Evolutionary conservation across 2,113 vertebrate species (phyloP).

Genomic region (Acrocephalus kingi): DNA sequence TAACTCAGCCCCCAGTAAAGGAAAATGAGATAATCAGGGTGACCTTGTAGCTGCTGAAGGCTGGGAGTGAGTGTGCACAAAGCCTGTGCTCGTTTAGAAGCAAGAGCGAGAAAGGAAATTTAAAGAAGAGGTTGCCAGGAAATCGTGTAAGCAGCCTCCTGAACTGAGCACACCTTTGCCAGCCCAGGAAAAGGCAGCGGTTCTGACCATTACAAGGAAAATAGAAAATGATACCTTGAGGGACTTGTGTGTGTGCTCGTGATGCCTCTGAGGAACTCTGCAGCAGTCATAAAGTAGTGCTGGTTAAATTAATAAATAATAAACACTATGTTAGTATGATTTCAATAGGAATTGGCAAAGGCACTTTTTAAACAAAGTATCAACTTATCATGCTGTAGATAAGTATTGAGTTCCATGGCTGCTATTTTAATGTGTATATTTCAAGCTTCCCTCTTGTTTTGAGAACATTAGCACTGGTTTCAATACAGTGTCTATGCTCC

Average conservation of each 20-base stretch:
- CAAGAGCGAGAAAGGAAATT: not conserved
- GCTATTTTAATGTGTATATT: not conserved
- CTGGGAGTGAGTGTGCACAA: not conserved
- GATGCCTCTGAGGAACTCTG: not conserved
- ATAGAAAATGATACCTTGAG: not conserved
- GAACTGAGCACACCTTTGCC: rapidly evolving
- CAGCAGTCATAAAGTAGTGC: not conserved
- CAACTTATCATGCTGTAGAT: not conserved
- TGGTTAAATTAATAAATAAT: not conserved
- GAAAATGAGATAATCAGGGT: not conserved
- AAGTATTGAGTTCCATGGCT: not conserved
- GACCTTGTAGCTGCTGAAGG: not conserved
- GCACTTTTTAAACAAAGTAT: not conserved
- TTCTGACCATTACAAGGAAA: not conserved
- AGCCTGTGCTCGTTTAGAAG: not conserved
- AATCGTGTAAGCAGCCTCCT: not conserved
- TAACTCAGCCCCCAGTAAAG: not conserved
- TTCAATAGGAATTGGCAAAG: not conserved
- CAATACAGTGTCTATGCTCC: not conserved
- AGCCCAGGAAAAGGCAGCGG: not conserved
- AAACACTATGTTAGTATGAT: not conserved
- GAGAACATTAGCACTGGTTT: not conserved
- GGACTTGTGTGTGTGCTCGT: not conserved
- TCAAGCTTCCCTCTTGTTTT: not conserved
- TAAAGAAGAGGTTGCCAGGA: not conserved